These are phyloP conservation scores for Dermatophagoides farinae DNA, from an alignment of 1,140 invertebrate species.

Conservation along the genomic window DNA sequence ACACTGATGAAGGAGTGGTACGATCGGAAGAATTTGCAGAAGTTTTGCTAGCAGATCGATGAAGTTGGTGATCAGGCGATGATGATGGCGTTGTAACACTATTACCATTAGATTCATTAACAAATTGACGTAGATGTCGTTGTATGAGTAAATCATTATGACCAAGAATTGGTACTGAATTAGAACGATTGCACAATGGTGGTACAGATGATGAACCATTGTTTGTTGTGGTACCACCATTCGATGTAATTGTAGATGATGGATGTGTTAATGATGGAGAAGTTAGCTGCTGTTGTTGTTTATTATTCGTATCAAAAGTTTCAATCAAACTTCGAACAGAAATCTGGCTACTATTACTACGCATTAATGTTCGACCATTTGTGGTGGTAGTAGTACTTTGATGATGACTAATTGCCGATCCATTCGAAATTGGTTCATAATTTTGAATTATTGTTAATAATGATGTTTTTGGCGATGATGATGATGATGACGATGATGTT, in stretches of 20 bases:
- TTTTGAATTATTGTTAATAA: not conserved
- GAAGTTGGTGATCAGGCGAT: too few species aligned
- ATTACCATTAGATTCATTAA: not conserved
- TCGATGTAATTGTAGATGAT: slow-evolving; percentile 10
- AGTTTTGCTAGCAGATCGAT: not conserved
- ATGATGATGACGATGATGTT: not conserved
- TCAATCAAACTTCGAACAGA: slow-evolving; percentile 73
- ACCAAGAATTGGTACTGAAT: not conserved
- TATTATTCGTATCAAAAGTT: slow-evolving; percentile 67
- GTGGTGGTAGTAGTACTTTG: not conserved
- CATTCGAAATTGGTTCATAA: not conserved
- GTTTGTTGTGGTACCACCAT: slow-evolving; percentile 4
- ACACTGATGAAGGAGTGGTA: not conserved
- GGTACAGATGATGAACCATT: not conserved
- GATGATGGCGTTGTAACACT: not conserved
- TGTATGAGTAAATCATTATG: not conserved
- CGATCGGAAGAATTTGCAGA: not conserved
- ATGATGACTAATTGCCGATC: not conserved
- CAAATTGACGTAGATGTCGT: not conserved
- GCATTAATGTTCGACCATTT: slow-evolving; percentile 3
- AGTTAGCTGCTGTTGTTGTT: slow-evolving; percentile 38
- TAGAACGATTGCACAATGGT: not conserved
- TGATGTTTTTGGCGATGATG: not conserved
- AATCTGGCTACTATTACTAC: slow-evolving; percentile 29
- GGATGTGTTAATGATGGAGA: not conserved